phyloP scores from a whole-genome alignment of 2,797 vertebrate genomes.

The Hypotaenidia okinawae region DNA sequence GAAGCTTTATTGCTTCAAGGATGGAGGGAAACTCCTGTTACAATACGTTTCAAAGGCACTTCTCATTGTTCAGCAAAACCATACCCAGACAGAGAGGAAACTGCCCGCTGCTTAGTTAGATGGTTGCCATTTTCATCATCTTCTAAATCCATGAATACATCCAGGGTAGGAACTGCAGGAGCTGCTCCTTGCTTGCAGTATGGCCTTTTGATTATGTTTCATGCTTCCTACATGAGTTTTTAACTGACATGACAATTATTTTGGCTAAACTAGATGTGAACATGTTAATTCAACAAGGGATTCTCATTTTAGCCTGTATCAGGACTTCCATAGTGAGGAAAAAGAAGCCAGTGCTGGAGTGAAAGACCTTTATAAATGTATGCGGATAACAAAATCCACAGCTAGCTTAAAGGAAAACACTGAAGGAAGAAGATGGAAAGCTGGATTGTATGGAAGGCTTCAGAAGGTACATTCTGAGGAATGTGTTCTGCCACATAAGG shows the following conservation, averaged over 20 bases:
- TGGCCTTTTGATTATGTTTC: neutral
- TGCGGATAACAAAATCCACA: neutral
- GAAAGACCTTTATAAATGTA: neutral
- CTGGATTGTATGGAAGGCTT: neutral
- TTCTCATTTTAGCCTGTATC: neutral
- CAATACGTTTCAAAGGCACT: neutral
- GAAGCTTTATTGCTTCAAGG: conserved; percentile 42
- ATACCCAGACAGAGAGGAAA: neutral
- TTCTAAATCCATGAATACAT: neutral
- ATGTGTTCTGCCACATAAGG: neutral
- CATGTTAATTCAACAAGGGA: neutral
- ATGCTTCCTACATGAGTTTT: neutral
- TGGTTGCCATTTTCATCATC: neutral
- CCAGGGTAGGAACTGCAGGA: neutral
- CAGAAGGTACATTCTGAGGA: neutral
- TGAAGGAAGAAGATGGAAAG: neutral
- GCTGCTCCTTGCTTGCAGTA: neutral
- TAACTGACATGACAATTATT: neutral
- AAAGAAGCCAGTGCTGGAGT: neutral
- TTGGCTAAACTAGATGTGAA: neutral
- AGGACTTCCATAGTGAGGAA: neutral
- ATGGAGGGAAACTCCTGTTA: neutral
- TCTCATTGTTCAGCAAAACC: conserved; percentile 12
- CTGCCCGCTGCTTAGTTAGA: neutral
- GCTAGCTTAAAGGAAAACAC: neutral